Conservation (phyloP, 2,888 invertebrate genomes). For the Microctonus aethiopoides region DNA sequence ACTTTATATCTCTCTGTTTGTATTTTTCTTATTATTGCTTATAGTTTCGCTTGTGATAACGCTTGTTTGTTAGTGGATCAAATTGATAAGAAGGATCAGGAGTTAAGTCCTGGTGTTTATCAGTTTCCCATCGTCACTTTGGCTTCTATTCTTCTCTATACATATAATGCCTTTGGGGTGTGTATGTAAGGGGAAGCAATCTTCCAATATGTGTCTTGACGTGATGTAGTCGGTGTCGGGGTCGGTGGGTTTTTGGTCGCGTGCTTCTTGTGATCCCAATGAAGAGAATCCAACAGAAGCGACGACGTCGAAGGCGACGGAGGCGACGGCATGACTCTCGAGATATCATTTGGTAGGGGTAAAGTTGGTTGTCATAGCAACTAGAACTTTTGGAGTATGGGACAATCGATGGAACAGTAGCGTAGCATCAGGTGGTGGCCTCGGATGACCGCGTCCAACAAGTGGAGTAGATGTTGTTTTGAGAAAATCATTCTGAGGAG, state of each 20-base stretch:
- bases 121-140: not conserved
- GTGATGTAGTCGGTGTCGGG: slow-evolving; percentile 25
- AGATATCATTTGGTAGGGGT: slow-evolving; percentile 48
- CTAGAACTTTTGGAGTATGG: slow-evolving; percentile 54
- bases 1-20: not conserved
- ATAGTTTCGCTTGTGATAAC: not conserved
- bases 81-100: not conserved
- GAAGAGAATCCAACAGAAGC: slow-evolving; percentile 32
- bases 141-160: not conserved
- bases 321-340: slow-evolving; percentile 33
- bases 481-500: not conserved
- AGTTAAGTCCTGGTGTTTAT: not conserved
- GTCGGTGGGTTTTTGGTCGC: slow-evolving; percentile 15
- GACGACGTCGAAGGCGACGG: slow-evolving; percentile 39
- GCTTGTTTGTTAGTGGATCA: not conserved
- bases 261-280: slow-evolving; percentile 1
- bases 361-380: slow-evolving; percentile 45
- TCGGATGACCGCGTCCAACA: slow-evolving; percentile 54
- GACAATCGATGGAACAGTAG: slow-evolving; percentile 65
- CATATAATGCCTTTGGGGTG: not conserved
- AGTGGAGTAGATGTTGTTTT: slow-evolving; percentile 48
- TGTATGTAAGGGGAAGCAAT: not conserved
- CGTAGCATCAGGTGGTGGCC: slow-evolving; percentile 63
- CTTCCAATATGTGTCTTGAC: not conserved
- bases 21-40: not conserved